phyloP scores from a whole-genome alignment of 2,113 vertebrate genomes.

The cat (Felis catus) region F.catus_Fca126_mat1.0 CM031427.1:5688501-5689000 shows the following conservation, averaged over 20 bases:
- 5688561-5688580: neutral
- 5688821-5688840: neutral
- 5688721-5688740: neutral
- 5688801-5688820: too few species aligned
- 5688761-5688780: neutral
- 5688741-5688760: neutral
- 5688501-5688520: neutral
- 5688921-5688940: neutral
- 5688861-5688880: neutral
- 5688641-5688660: neutral
- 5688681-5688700: neutral
- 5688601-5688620: neutral
- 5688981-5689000: accelerated
- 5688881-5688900: neutral
- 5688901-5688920: too few species aligned
- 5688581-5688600: neutral
- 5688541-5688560: neutral
- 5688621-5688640: neutral
- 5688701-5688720: neutral
- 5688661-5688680: neutral
- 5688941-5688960: too few species aligned
- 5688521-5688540: neutral
- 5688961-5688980: conserved; percentile 53
- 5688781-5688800: neutral
- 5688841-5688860: accelerated